These are phyloP conservation scores for Drosophila santomea DNA, from an alignment of 1,140 invertebrate species.

Conservation along the genomic window DNA sequence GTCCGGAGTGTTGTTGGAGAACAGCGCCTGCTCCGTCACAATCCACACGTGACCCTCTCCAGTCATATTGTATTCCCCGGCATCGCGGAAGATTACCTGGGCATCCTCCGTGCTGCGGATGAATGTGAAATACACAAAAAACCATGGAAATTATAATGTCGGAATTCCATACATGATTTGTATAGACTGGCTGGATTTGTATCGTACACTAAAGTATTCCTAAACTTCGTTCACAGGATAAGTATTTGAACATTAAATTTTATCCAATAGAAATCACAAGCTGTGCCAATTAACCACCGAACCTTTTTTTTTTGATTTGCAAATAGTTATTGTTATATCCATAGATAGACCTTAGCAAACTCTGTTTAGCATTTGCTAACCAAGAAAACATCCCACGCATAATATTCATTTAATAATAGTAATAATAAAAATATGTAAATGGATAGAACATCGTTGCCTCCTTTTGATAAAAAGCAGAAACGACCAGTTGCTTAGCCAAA, in stretches of 20 bases:
- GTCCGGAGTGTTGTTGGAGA: slow-evolving; percentile 93
- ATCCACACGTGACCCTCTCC: slow-evolving; percentile 97
- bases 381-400: too few relatives aligned
- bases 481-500: slow-evolving; percentile 8
- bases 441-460: background rate
- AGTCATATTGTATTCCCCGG: slow-evolving; percentile 94
- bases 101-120: slow-evolving; percentile 92
- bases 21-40: slow-evolving; percentile 96
- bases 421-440: slow-evolving; percentile 9
- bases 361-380: too few relatives aligned
- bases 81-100: slow-evolving; percentile 95
- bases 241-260: background rate
- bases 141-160: background rate
- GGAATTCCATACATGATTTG: background rate
- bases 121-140: slow-evolving; percentile 4
- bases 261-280: background rate
- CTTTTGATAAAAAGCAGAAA: background rate
- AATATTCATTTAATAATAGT: slow-evolving; percentile 1
- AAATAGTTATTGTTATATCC: too few relatives aligned
- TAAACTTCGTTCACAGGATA: too few relatives aligned
- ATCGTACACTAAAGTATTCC: too few relatives aligned
- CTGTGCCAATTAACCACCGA: too few relatives aligned
- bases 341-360: too few relatives aligned
- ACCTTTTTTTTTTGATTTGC: too few relatives aligned
- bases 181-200: too few relatives aligned